Base-by-base conservation (phyloP, 2,888 invertebrate genomes). In the Mimumesa dahlbomi region DNA sequence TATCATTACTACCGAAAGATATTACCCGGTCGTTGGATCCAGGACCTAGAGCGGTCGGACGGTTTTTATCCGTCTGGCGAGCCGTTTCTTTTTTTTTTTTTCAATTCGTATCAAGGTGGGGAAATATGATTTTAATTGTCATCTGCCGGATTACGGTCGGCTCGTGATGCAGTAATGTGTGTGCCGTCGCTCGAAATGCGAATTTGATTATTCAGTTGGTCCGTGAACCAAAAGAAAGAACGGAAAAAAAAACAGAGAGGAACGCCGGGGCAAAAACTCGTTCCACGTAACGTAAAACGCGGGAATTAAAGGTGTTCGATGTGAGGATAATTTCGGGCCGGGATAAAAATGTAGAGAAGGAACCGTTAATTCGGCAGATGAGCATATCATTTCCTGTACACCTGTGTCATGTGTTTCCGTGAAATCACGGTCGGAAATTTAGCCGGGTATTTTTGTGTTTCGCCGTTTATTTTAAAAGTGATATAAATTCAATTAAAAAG, bases 91-190 rank as follows among this genome's bases (percentile, higher is more conserved):
- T 40, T 46, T 58, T 48, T 53, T 57, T 13, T 11, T 4, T 1
- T n/a, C 42, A 7, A 29, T 42, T 11, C 18, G 6, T 36, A 40
- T 18, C 25, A 25, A 18, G 25, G 40, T 21, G 43, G 50, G 14
- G 49, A 43, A 57, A 69, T 73, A 73, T 38, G 57, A 65, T 69
- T 73, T 69, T 73, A 69, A 65, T 73, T 67, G 64, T 42, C 64
- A 53, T 43, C 43, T 49, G 40, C 49, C 42, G 29, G 21, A 45
- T 29, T 46, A 53, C 58, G 14, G 29, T 45, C 49, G 46, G 31
- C 21, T 50, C 36, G 38, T n/a, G 34, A 59, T 49, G 56, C 46
- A 42, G 40, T 48, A 49, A 53, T 54, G 52, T 14, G 53, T 36
- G 61, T 46, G 53, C 58, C 34, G 22, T 13, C 53, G 31, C 11